These are phyloP conservation scores for Arion vulgaris DNA, from an alignment of 1,140 invertebrate genomes.

Conservation along the genomic window DNA sequence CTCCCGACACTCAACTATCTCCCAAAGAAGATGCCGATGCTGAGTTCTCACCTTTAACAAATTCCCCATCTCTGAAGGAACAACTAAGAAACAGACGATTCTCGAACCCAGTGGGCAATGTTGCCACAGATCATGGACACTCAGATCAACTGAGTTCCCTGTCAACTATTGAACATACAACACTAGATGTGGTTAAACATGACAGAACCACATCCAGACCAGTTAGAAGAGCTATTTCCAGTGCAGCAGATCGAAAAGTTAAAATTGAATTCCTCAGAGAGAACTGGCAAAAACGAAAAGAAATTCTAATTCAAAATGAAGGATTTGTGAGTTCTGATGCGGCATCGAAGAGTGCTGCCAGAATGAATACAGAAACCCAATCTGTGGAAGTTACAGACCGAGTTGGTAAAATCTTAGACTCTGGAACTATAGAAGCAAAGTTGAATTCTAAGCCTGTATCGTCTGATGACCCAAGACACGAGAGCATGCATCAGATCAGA, in stretches of 20 bases:
- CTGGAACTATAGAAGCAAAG: too few relatives aligned
- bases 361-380: neutral
- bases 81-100: neutral
- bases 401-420: too few relatives aligned
- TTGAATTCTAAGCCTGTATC: neutral
- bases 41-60: neutral
- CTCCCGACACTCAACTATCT: neutral
- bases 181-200: neutral
- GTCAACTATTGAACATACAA: neutral
- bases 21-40: neutral
- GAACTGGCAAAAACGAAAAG: constrained; percentile 49
- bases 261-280: constrained; percentile 47
- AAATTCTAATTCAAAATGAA: constrained; percentile 46
- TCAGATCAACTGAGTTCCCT: neutral
- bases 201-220: constrained; percentile 3
- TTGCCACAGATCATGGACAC: neutral
- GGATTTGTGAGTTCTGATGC: constrained; percentile 36
- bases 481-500: constrained; percentile 1
- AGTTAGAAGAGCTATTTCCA: constrained; percentile 36
- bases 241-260: constrained; percentile 29
- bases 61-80: neutral
- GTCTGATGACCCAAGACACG: neutral
- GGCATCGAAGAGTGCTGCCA: neutral
- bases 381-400: too few relatives aligned
- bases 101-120: neutral